phyloP scores from a whole-genome alignment of 2,888 invertebrate genomes.

The Malachius bipustulatus region DNA sequence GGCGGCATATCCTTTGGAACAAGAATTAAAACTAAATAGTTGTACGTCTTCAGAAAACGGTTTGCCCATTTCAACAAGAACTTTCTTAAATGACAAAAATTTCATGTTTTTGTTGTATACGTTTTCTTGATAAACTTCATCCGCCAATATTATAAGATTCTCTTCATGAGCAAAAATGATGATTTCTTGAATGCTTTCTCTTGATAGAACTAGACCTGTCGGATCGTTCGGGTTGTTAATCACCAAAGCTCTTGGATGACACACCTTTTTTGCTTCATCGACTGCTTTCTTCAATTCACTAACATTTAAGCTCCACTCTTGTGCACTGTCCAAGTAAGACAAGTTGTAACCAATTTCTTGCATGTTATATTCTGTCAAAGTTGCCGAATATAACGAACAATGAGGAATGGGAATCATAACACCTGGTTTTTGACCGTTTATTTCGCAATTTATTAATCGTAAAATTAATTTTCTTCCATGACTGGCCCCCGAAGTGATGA shows the following conservation, averaged over 20 bases:
- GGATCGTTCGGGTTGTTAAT: constrained; percentile 73
- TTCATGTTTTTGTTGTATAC: constrained; percentile 52
- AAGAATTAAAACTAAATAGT: constrained; percentile 62
- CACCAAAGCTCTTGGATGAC: constrained; percentile 53
- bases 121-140: constrained; percentile 64
- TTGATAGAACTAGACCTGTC: constrained; percentile 54
- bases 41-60: constrained; percentile 54
- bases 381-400: constrained; percentile 65
- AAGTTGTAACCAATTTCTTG: constrained; percentile 53
- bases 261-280: constrained; percentile 39
- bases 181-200: constrained; percentile 55
- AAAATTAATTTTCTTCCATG: no score
- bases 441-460: no score
- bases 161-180: constrained; percentile 58
- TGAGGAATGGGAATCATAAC: constrained; percentile 70
- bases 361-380: constrained; percentile 56
- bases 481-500: no score
- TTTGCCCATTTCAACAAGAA: constrained; percentile 53
- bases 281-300: constrained; percentile 49
- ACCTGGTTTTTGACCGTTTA: constrained; percentile 38
- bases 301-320: constrained; percentile 53
- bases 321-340: constrained; percentile 57
- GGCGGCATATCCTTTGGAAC: constrained; percentile 54
- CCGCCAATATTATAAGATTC: constrained; percentile 54
- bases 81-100: constrained; percentile 64